Conservation (phyloP, 1,140 invertebrate species). For the Trichonephila inaurata region DNA sequence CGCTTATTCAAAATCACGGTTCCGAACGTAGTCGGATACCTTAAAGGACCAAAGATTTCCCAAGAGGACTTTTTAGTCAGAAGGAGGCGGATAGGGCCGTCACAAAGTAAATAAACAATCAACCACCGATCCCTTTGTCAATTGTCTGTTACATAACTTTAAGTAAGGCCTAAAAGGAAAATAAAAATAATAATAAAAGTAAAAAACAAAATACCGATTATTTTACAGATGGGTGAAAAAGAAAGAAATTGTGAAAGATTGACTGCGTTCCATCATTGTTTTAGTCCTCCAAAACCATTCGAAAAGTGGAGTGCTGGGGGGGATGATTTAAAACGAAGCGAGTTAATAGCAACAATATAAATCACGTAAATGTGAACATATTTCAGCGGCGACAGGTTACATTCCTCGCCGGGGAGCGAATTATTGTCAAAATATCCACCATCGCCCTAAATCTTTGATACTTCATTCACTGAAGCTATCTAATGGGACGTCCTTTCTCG, state of each 20-base stretch:
- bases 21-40: too few relatives aligned
- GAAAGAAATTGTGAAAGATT: too few relatives aligned
- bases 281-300: not conserved
- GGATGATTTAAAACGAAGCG: not conserved
- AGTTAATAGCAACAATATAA: constrained; percentile 28
- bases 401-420: not conserved
- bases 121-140: too few relatives aligned
- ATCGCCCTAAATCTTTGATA: not conserved
- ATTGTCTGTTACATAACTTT: too few relatives aligned
- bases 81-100: too few relatives aligned
- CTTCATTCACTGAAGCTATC: not conserved
- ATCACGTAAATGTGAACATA: not conserved
- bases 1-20: too few relatives aligned
- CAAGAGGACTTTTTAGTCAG: too few relatives aligned
- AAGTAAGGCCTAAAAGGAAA: too few relatives aligned
- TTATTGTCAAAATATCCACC: not conserved
- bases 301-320: not conserved
- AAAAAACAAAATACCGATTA: too few relatives aligned
- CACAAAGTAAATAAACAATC: too few relatives aligned
- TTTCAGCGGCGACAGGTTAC: not conserved
- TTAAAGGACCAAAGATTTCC: too few relatives aligned
- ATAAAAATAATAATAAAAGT: too few relatives aligned
- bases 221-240: not conserved
- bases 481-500: not conserved
- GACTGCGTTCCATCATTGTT: not conserved